Conservation (phyloP, 2,797 vertebrate genomes). For the Melanotaenia parkinsoni region DNA sequence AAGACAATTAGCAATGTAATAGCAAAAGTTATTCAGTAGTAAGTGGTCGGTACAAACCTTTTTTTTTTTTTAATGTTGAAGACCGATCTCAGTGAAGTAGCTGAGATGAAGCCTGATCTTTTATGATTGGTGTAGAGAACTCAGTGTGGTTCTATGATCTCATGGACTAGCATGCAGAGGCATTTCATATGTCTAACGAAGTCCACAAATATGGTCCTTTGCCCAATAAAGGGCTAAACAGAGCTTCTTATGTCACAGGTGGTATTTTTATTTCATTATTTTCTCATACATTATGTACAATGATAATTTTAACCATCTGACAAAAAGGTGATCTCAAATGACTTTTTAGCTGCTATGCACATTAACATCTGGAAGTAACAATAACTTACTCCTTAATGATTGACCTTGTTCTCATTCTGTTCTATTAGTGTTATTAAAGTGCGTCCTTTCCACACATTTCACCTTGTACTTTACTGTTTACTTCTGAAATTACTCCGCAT, state of each 20-base stretch:
- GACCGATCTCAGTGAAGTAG: too few species aligned
- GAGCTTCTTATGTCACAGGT: background rate
- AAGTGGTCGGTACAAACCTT: too few species aligned
- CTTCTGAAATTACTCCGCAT: background rate
- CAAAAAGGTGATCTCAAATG: background rate
- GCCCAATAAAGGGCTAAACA: background rate
- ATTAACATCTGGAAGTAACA: background rate
- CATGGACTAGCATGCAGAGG: too few species aligned
- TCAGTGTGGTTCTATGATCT: too few species aligned
- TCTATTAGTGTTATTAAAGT: background rate
- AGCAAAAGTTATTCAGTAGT: too few species aligned
- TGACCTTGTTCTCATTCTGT: background rate
- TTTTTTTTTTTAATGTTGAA: too few species aligned
- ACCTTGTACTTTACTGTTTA: background rate
- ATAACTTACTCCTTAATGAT: background rate
- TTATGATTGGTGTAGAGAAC: too few species aligned
- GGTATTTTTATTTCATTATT: background rate
- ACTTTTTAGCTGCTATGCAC: background rate
- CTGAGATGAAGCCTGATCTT: too few species aligned
- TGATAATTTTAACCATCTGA: background rate
- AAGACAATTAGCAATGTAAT: too few species aligned
- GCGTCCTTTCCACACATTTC: background rate
- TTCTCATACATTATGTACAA: background rate
- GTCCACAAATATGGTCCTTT: too few species aligned
- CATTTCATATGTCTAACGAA: too few species aligned